Conservation (phyloP, 2,888 invertebrate genomes). For the Helicoverpa assulta region DNA sequence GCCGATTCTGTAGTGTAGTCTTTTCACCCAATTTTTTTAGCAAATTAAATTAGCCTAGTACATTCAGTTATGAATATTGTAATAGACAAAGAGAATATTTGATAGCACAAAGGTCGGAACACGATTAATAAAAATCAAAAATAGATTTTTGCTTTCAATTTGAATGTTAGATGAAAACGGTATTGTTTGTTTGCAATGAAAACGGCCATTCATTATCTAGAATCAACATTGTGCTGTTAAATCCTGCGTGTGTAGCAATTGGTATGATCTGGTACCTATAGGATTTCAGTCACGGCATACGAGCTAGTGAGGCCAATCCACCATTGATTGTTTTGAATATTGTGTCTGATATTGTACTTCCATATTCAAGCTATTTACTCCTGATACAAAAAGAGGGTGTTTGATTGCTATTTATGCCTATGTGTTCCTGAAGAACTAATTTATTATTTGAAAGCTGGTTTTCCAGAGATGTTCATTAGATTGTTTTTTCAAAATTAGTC, state of each 20-base stretch:
- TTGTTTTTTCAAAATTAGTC: too few species aligned
- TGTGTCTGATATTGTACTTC: constrained; percentile 8
- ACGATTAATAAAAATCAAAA: neutral
- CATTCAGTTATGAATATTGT: too few species aligned
- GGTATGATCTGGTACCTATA: constrained; percentile 21
- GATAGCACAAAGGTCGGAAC: neutral
- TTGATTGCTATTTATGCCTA: too few species aligned
- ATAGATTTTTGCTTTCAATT: neutral
- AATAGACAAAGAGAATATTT: neutral
- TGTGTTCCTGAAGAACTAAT: too few species aligned
- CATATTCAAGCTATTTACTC: neutral
- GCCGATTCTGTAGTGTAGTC: neutral
- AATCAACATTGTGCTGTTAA: constrained; percentile 19
- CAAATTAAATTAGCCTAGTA: too few species aligned
- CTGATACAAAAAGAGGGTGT: neutral
- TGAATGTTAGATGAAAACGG: neutral
- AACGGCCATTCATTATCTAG: constrained; percentile 1
- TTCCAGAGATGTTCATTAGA: too few species aligned
- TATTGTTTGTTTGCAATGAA: constrained; percentile 12
- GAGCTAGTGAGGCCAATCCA: constrained; percentile 24
- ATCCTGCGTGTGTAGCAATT: neutral
- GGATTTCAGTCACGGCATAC: constrained; percentile 35
- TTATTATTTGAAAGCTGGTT: too few species aligned
- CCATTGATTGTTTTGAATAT: constrained; percentile 26
- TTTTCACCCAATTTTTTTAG: neutral